These are phyloP conservation scores for Aphelenchoides fujianensis DNA, from an alignment of 1,140 invertebrate genomes.

Conservation along the genomic window DNA sequence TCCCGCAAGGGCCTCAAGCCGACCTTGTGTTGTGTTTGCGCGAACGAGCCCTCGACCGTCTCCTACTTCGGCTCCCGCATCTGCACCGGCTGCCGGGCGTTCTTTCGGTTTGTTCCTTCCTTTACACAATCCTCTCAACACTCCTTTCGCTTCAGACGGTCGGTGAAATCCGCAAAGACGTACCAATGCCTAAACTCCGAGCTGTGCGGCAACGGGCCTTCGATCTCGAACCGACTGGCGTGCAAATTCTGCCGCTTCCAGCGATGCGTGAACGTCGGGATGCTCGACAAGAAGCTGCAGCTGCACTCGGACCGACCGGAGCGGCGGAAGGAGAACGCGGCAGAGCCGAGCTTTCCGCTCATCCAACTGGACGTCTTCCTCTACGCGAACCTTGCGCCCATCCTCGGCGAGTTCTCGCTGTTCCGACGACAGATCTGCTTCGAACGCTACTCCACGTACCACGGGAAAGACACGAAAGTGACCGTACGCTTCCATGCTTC, in stretches of 20 bases:
- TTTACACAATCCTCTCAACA: background rate
- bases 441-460: slow-evolving; percentile 10
- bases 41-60: background rate
- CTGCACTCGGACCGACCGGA: background rate
- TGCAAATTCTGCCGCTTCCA: slow-evolving; percentile 14
- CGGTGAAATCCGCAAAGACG: background rate
- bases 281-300: slow-evolving; percentile 6
- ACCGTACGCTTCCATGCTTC: background rate
- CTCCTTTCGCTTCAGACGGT: background rate
- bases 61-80: background rate
- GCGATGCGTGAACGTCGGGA: background rate
- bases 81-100: slow-evolving; percentile 6
- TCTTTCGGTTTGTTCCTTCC: background rate
- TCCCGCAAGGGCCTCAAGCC: too few species aligned
- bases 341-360: slow-evolving; percentile 10
- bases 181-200: slow-evolving; percentile 8
- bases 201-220: background rate
- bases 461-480: slow-evolving; percentile 4
- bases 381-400: background rate
- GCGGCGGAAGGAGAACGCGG: background rate
- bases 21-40: too few species aligned
- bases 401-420: background rate
- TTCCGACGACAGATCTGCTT: background rate
- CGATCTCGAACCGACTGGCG: background rate
- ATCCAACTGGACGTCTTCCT: slow-evolving; percentile 5